Evolutionary conservation across 2,113 vertebrate species (phyloP), one percentile per base, ranked within the genome.

Genomic region (Sceloporus tristichus): DNA sequence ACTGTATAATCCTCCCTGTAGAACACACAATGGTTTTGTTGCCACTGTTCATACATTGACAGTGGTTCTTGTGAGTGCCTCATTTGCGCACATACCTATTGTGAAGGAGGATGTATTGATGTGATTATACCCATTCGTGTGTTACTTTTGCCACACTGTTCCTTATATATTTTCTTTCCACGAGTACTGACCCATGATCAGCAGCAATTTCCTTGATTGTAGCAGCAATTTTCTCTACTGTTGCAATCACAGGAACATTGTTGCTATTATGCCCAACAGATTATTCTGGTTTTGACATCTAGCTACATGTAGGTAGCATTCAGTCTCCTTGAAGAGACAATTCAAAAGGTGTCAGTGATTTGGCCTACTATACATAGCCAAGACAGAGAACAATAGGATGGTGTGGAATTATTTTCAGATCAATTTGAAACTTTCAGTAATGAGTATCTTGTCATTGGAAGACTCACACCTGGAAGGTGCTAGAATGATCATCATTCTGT

Each of bases 131-230:
- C 25, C 66, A 2, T 18, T 68, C 38, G 53, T 71, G 56, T 21
- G 59, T 74, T 74, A 84, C 53, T 74, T 84, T 10, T 13, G 19
- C 23, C 70, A 74, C 70, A 59, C 21, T 16, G 48, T 19, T 84
- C n/a, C 53, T 14, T 73, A 16, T 4, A 73, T 48, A 4, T 34
- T 84, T 73, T 42, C 9, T 48, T 75, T 19, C 16, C 7, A 54
- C 23, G 9, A 27, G 19, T 59, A 74, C 48, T 84, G 83, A 9
- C 53, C 34, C 54, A 54, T 23, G 53, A 40, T 38, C 70, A 84
- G 53, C 29, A 71, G 54, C 48, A 74, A 40, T 84, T 59, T 74
- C 34, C 53, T 84, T 84, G 70, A 84, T 74, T 84, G 34, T 74
- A 23, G 21, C 48, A 74, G 34, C 70, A 25, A 59, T 27, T 59